Percentiles rank a stretch among this genome's conserved stretches.
phyloP scores from a whole-genome alignment of 2,888 invertebrate species.

The Synergus itoensis region DNA sequence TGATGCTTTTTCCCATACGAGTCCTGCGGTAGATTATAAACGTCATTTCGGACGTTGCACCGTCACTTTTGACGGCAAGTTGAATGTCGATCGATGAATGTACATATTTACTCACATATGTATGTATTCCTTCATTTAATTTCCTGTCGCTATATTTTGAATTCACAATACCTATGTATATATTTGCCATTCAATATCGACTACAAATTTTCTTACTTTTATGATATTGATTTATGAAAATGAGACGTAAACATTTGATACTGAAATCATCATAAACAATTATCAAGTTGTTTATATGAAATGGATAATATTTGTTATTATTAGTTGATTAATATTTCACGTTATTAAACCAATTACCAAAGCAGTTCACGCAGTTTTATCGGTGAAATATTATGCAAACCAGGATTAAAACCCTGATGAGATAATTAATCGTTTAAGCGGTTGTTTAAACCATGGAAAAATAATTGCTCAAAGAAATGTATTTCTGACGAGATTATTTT shows the following conservation, averaged over 20 bases:
- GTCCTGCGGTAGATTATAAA: slow-evolving; percentile 9
- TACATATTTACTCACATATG: not conserved
- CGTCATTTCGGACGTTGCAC: slow-evolving; percentile 24
- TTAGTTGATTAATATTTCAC: too few relatives aligned
- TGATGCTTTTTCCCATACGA: slow-evolving; percentile 27
- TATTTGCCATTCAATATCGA: not conserved
- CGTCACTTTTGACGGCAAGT: not conserved
- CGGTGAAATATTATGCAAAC: too few relatives aligned
- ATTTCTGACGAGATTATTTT: not conserved
- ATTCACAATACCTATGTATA: not conserved
- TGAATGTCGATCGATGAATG: not conserved
- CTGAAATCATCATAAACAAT: too few relatives aligned
- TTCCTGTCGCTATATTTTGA: slow-evolving; percentile 18
- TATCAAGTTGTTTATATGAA: too few relatives aligned
- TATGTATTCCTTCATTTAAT: slow-evolving; percentile 26
- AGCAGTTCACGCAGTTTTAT: too few relatives aligned
- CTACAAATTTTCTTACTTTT: not conserved
- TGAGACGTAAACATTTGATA: too few relatives aligned
- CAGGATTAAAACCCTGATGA: too few relatives aligned
- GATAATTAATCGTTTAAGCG: too few relatives aligned
- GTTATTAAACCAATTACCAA: too few relatives aligned
- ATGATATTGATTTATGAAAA: not conserved
- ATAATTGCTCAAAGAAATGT: not conserved
- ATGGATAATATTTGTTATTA: too few relatives aligned
- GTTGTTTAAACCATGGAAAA: too few relatives aligned